Evolutionary conservation across 2,113 vertebrate species (phyloP).

Genomic region (Andinoacara biseriatus): DNA sequence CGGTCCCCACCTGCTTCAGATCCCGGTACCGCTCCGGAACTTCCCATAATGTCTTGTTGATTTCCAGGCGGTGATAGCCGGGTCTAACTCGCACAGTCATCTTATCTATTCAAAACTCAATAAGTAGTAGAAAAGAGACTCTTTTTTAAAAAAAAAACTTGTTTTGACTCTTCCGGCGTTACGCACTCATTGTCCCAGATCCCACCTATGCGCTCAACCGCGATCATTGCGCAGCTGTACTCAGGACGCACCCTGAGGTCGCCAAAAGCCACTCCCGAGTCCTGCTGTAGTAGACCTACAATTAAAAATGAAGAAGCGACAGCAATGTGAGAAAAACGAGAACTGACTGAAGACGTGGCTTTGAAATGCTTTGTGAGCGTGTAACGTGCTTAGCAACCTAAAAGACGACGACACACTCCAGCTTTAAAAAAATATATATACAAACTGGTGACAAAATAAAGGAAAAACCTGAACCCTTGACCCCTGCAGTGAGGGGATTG

Average conservation of each 20-base stretch:
- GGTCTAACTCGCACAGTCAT: slow-evolving; percentile 78
- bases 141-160: too few species aligned
- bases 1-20: slow-evolving; percentile 89
- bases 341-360: neutral
- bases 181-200: slow-evolving; percentile 67
- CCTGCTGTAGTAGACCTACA: neutral
- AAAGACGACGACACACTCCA: too few species aligned
- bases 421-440: neutral
- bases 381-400: neutral
- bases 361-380: neutral
- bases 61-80: slow-evolving; percentile 88
- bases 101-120: neutral
- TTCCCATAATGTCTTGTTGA: slow-evolving; percentile 92
- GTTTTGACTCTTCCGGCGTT: slow-evolving; percentile 37
- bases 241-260: slow-evolving; percentile 68
- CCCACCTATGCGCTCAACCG: slow-evolving; percentile 52
- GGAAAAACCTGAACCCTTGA: neutral
- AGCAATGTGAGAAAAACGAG: neutral
- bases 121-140: accelerated
- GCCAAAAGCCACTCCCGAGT: slow-evolving; percentile 70
- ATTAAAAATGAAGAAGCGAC: slow-evolving; percentile 44
- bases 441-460: neutral
- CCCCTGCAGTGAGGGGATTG: too few species aligned
- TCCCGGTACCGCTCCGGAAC: slow-evolving; percentile 90
- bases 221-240: slow-evolving; percentile 53